Conservation (phyloP, 2,113 vertebrate genomes). For the Solea solea region DNA sequence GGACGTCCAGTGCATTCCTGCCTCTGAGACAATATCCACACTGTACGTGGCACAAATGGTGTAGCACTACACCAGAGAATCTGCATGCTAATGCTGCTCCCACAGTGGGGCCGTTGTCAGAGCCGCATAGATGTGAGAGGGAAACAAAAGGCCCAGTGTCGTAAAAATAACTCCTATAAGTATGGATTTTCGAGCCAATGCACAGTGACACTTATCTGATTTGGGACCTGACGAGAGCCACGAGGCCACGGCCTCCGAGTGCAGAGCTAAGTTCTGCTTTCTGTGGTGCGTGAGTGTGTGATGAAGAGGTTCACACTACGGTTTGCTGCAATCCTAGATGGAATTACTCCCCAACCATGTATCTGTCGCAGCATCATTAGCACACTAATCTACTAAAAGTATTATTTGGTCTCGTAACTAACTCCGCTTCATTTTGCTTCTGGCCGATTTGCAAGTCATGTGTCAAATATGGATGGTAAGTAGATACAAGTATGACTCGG, state of each 20-base stretch:
- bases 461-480: neutral
- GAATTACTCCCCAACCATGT: neutral
- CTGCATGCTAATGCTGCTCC: slow-evolving; percentile 88
- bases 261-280: no score
- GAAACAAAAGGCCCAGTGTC: slow-evolving; percentile 82
- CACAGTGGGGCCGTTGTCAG: slow-evolving; percentile 88
- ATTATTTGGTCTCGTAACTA: neutral
- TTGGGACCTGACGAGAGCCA: slow-evolving; percentile 24
- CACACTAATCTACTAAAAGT: neutral
- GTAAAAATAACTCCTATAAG: slow-evolving; percentile 85
- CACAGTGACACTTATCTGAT: slow-evolving; percentile 76
- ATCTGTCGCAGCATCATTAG: neutral
- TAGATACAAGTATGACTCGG: neutral
- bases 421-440: neutral
- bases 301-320: neutral
- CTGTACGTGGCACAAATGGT: slow-evolving; percentile 84
- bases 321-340: slow-evolving; percentile 1
- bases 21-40: slow-evolving; percentile 79
- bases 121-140: slow-evolving; percentile 85
- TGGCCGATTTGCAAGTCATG: slow-evolving; percentile 1
- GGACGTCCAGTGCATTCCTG: slow-evolving; percentile 80
- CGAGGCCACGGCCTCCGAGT: slow-evolving; percentile 1
- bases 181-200: slow-evolving; percentile 76
- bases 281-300: neutral
- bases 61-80: slow-evolving; percentile 87